Percentiles rank a stretch among this genome's conserved stretches.
phyloP scores from a whole-genome alignment of 2,113 vertebrate genomes.

The Chaetops frenatus region DNA sequence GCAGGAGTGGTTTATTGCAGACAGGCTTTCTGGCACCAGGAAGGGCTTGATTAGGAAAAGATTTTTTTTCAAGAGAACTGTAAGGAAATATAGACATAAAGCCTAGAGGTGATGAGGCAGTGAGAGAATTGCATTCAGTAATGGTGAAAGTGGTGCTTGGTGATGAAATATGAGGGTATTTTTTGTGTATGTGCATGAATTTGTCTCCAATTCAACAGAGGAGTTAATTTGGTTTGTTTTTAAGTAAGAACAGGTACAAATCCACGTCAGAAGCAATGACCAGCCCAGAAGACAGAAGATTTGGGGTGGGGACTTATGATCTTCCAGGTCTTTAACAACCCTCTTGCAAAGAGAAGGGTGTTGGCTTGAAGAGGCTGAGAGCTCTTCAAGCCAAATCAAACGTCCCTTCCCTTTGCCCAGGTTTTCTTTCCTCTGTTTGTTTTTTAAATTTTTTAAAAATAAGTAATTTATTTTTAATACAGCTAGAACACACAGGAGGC shows the following conservation, averaged over 20 bases:
- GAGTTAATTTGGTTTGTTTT: background rate
- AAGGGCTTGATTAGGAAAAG: background rate
- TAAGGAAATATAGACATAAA: background rate
- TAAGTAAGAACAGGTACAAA: background rate
- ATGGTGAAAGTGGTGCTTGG: background rate
- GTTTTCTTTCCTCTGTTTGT: background rate
- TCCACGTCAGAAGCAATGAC: background rate
- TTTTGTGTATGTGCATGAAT: background rate
- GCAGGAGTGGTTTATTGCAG: background rate
- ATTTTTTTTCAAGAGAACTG: background rate
- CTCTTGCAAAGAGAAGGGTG: background rate
- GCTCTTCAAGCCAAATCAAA: background rate
- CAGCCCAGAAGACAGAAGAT: background rate
- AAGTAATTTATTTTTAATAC: no score
- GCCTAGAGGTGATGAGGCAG: background rate
- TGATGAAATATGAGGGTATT: background rate
- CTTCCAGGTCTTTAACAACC: background rate
- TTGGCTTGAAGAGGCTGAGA: background rate
- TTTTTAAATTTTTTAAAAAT: no score
- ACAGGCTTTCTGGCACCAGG: background rate
- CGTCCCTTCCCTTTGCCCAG: background rate
- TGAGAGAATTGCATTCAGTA: background rate
- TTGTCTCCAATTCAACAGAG: background rate
- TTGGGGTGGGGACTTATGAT: background rate
- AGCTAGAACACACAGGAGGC: background rate